Percentiles rank a stretch among this genome's conserved stretches.
Conservation (phyloP, 2,797 vertebrate species). For the Rhadinocentrus ornatus region DNA sequence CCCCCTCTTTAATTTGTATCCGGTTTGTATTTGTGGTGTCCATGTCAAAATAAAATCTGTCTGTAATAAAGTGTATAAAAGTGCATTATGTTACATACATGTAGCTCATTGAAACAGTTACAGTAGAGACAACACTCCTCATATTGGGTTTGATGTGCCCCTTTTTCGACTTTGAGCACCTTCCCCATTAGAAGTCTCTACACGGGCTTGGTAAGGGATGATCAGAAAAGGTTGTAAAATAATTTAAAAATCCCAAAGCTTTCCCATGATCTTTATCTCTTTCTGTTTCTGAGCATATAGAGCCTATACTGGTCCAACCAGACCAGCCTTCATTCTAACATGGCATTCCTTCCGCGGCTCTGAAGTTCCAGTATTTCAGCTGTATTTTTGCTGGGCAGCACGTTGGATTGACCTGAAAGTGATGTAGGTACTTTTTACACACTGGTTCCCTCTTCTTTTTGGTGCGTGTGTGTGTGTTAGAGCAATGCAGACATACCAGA, state of each 20-base stretch:
- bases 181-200: too few species aligned
- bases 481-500: constrained; percentile 9
- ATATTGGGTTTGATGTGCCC: too few species aligned
- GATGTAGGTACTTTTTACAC: constrained; percentile 44
- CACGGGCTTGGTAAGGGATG: too few species aligned
- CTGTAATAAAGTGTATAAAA: too few species aligned
- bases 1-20: too few species aligned
- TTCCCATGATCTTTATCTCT: neutral
- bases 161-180: too few species aligned
- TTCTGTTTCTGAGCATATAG: constrained; percentile 4
- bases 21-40: too few species aligned
- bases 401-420: constrained; percentile 53
- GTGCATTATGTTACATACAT: too few species aligned
- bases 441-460: constrained; percentile 28
- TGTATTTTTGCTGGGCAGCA: constrained; percentile 63
- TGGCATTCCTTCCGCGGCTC: neutral
- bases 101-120: too few species aligned
- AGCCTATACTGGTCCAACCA: neutral
- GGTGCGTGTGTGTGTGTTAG: constrained; percentile 10
- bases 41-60: too few species aligned
- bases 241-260: constrained; percentile 4
- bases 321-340: neutral
- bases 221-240: neutral
- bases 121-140: too few species aligned
- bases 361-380: constrained; percentile 55